Evolutionary conservation across 1,140 invertebrate species (phyloP).

Genomic region (Panagrolaimus sp.): DNA sequence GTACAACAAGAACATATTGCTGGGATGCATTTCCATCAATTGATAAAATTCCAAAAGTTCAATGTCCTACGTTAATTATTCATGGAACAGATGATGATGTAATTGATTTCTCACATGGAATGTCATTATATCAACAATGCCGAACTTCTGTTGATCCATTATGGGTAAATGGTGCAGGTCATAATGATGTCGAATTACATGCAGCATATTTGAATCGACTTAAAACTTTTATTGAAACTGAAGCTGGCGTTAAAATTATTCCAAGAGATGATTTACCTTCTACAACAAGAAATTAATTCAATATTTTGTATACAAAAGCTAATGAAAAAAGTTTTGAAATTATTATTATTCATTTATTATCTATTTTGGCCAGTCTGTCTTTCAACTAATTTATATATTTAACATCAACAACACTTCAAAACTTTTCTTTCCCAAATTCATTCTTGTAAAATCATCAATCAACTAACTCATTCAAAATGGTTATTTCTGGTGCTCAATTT

Average conservation of each 20-base stretch:
- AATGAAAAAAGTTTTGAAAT: too few relatives aligned
- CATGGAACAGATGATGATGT: slow-evolving; percentile 99
- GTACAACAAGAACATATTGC: slow-evolving; percentile 96
- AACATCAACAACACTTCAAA: too few relatives aligned
- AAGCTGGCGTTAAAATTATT: slow-evolving; percentile 60
- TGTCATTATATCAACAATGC: slow-evolving; percentile 94
- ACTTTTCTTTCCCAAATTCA: too few relatives aligned
- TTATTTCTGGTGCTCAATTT: too few relatives aligned
- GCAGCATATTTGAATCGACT: slow-evolving; percentile 92
- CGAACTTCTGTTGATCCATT: slow-evolving; percentile 87
- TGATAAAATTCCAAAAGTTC: slow-evolving; percentile 97
- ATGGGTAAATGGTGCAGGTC: slow-evolving; percentile 92
- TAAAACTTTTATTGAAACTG: slow-evolving; percentile 90
- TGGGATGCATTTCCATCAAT: slow-evolving; percentile 98
- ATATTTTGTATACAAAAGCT: too few relatives aligned
- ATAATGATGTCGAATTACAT: slow-evolving; percentile 96
- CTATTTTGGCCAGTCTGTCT: too few relatives aligned
- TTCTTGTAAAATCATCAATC: too few relatives aligned
- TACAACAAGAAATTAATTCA: too few relatives aligned
- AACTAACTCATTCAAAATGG: too few relatives aligned
- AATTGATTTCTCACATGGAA: slow-evolving; percentile 87
- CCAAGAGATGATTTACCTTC: neutral
- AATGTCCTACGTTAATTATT: slow-evolving; percentile 93
- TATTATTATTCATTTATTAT: too few relatives aligned
- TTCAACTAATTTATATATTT: too few relatives aligned